phyloP scores from a whole-genome alignment of 2,888 invertebrate species.

The Lycophotia porphyrea region DNA sequence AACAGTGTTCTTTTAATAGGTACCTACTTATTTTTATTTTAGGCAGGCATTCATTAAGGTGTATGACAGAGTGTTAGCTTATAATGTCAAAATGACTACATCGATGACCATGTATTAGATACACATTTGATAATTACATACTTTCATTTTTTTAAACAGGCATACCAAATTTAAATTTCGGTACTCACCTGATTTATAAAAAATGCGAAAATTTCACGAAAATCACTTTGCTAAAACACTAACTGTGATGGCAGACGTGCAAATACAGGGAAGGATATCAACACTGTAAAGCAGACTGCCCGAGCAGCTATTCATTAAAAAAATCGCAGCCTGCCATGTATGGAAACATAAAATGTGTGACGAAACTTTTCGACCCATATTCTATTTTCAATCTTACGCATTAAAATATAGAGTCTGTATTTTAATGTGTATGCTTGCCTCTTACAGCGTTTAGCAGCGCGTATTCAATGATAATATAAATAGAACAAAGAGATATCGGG shows the following conservation, averaged over 20 bases:
- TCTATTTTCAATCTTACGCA: rapidly evolving
- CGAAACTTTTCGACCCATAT: background rate
- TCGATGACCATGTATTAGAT: background rate
- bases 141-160: background rate
- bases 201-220: background rate
- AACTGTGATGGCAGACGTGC: background rate
- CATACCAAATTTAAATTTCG: too few species aligned
- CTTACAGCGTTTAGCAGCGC: constrained; percentile 15
- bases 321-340: background rate
- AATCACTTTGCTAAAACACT: constrained; percentile 21
- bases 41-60: background rate
- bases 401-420: constrained; percentile 13
- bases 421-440: constrained; percentile 1
- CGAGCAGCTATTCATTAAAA: background rate
- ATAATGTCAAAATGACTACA: background rate
- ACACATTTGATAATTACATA: background rate
- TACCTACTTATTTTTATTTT: background rate
- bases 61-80: background rate
- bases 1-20: background rate
- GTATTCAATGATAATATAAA: constrained; percentile 19
- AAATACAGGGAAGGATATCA: background rate
- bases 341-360: background rate
- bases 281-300: background rate
- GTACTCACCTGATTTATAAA: constrained; percentile 21
- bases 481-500: constrained; percentile 14